These are phyloP conservation scores for Coregonus clupeaformis DNA, from an alignment of 2,113 vertebrate genomes.

Conservation along the genomic window DNA sequence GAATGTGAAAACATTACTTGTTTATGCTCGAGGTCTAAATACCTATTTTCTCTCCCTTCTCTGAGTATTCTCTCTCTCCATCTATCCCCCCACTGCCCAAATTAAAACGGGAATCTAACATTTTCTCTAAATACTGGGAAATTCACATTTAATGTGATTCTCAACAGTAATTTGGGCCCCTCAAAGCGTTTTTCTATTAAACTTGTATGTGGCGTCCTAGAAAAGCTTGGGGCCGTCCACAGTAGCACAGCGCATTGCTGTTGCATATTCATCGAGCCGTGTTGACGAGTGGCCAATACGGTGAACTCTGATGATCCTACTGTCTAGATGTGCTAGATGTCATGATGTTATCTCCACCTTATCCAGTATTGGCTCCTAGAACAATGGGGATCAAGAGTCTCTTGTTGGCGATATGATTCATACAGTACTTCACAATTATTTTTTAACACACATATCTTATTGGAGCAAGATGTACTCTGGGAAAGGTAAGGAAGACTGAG, in stretches of 20 bases:
- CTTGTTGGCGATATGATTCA: not conserved
- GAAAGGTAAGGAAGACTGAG: slow-evolving; percentile 5
- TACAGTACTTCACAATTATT: not conserved
- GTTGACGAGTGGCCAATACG: slow-evolving; percentile 30
- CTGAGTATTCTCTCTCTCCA: not conserved
- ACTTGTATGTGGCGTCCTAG: slow-evolving; percentile 4
- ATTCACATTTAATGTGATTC: slow-evolving; percentile 41
- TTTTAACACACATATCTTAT: slow-evolving; percentile 25
- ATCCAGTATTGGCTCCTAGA: not conserved
- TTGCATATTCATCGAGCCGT: slow-evolving; percentile 13
- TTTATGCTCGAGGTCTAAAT: slow-evolving; percentile 42
- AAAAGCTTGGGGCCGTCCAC: slow-evolving; percentile 9
- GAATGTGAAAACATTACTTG: slow-evolving; percentile 25
- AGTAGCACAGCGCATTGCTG: slow-evolving; percentile 13
- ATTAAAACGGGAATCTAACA: slow-evolving; percentile 35
- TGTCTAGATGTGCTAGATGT: not conserved
- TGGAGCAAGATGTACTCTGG: slow-evolving; percentile 18
- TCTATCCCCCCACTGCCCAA: slow-evolving; percentile 14
- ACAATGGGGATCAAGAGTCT: not conserved
- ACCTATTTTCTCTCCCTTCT: not conserved
- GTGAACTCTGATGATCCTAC: slow-evolving; percentile 11
- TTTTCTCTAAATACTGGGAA: slow-evolving; percentile 32
- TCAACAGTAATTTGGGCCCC: slow-evolving; percentile 30
- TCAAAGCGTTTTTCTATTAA: slow-evolving; percentile 34
- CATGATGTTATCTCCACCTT: not conserved